These are phyloP conservation scores for Tiphia femorata DNA, from an alignment of 2,888 invertebrate genomes.

Conservation along the genomic window DNA sequence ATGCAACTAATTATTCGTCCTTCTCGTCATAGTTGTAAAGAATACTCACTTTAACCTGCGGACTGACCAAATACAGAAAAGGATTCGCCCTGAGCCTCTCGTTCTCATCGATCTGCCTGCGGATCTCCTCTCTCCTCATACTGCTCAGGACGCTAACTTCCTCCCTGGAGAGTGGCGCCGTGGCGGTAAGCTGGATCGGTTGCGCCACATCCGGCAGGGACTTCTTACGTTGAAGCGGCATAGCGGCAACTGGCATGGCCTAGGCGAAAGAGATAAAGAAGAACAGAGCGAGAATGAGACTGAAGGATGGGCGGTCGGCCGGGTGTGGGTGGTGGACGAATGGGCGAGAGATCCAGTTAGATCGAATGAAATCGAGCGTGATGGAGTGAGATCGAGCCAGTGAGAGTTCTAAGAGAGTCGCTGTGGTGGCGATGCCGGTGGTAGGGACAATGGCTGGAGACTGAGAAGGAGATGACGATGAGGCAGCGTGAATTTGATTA, in stretches of 20 bases:
- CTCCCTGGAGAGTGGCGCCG: constrained; percentile 91
- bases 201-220: constrained; percentile 91
- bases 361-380: too few relatives aligned
- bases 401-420: too few relatives aligned
- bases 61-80: constrained; percentile 95
- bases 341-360: too few relatives aligned
- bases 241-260: constrained; percentile 83
- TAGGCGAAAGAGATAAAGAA: constrained; percentile 66
- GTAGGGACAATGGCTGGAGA: too few relatives aligned
- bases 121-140: constrained; percentile 93
- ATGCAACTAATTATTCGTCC: too few relatives aligned
- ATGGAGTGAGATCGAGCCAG: too few relatives aligned
- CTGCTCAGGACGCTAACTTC: constrained; percentile 96
- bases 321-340: not conserved
- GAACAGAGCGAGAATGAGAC: constrained; percentile 14
- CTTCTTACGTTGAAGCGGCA: constrained; percentile 90
- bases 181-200: constrained; percentile 83
- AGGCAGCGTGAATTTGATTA: too few relatives aligned
- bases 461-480: too few relatives aligned
- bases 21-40: too few relatives aligned
- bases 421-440: too few relatives aligned
- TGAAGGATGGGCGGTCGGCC: not conserved
- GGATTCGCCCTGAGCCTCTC: constrained; percentile 95
- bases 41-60: constrained; percentile 93
- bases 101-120: constrained; percentile 90